These are phyloP conservation scores for Thymallus thymallus DNA, from an alignment of 2,113 vertebrate genomes.

Conservation along the genomic window DNA sequence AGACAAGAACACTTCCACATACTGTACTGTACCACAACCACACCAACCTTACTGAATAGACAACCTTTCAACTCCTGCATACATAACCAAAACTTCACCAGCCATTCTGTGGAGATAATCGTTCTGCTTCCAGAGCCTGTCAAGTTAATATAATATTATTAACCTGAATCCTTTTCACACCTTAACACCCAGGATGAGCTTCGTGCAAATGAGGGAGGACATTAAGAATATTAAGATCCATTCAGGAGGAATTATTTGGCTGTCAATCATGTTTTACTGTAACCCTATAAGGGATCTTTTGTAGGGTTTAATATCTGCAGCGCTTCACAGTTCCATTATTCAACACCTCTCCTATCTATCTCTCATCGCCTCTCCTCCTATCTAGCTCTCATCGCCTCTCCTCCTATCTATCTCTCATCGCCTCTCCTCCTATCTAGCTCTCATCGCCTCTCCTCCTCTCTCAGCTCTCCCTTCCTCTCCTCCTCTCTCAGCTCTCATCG, in stretches of 20 bases:
- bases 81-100: too few species aligned
- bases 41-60: too few species aligned
- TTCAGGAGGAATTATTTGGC: slow-evolving; percentile 38
- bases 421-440: slow-evolving; percentile 32
- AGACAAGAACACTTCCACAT: too few species aligned
- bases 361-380: neutral
- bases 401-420: slow-evolving; percentile 8
- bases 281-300: neutral
- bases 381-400: slow-evolving; percentile 8
- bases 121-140: neutral
- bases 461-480: neutral
- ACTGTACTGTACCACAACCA: too few species aligned
- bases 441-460: slow-evolving; percentile 31
- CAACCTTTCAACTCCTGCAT: slow-evolving; percentile 31
- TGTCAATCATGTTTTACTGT: neutral
- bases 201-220: slow-evolving; percentile 6
- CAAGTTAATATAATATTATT: neutral
- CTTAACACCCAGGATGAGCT: neutral
- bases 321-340: neutral
- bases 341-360: neutral
- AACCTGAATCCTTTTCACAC: neutral
- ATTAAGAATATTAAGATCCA: slow-evolving; percentile 20
- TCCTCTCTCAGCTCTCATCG: neutral
- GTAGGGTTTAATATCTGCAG: neutral
- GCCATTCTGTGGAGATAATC: too few species aligned